Percentiles rank a stretch among this genome's conserved stretches.
These are phyloP conservation scores for Apamea sordens DNA, from an alignment of 2,888 invertebrate species.

Conservation along the genomic window DNA sequence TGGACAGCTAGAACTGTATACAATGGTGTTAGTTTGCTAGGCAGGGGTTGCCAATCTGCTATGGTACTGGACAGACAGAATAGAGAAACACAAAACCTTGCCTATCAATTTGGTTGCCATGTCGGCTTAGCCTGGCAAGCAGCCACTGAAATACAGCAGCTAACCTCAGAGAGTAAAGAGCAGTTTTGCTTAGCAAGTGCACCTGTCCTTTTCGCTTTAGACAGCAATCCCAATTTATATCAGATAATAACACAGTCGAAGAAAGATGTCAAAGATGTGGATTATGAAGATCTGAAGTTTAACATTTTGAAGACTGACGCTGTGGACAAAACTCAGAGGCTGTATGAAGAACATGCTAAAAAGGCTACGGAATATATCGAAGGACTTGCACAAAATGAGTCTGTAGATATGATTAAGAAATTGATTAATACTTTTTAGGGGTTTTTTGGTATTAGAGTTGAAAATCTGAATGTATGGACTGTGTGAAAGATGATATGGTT, in stretches of 20 bases:
- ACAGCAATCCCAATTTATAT: slow-evolving; percentile 93
- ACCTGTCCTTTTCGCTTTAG: slow-evolving; percentile 95
- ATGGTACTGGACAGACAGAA: slow-evolving; percentile 94
- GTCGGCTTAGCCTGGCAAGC: slow-evolving; percentile 96
- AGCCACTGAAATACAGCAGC: slow-evolving; percentile 82
- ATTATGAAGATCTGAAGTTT: slow-evolving; percentile 91
- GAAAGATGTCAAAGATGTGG: slow-evolving; percentile 92
- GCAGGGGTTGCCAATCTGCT: slow-evolving; percentile 95
- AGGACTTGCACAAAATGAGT: slow-evolving; percentile 83
- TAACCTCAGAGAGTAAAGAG: slow-evolving; percentile 91
- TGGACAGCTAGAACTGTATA: slow-evolving; percentile 93
- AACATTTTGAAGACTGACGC: slow-evolving; percentile 87
- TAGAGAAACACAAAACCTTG: slow-evolving; percentile 92
- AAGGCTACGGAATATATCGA: slow-evolving; percentile 84
- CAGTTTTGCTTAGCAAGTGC: slow-evolving; percentile 95
- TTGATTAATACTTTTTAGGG: slow-evolving; percentile 83
- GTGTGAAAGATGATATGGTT: not conserved
- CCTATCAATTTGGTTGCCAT: slow-evolving; percentile 95
- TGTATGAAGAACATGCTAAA: slow-evolving; percentile 85
- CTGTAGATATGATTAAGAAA: slow-evolving; percentile 87
- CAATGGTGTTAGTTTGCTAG: slow-evolving; percentile 92
- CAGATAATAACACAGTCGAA: slow-evolving; percentile 91
- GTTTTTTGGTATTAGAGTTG: not conserved
- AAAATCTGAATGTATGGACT: not conserved
- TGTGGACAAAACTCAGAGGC: slow-evolving; percentile 81